Evolutionary conservation across 2,797 vertebrate genomes (phyloP), one percentile per base, ranked within the genome.

Genomic region (Crenuchus spilurus): DNA sequence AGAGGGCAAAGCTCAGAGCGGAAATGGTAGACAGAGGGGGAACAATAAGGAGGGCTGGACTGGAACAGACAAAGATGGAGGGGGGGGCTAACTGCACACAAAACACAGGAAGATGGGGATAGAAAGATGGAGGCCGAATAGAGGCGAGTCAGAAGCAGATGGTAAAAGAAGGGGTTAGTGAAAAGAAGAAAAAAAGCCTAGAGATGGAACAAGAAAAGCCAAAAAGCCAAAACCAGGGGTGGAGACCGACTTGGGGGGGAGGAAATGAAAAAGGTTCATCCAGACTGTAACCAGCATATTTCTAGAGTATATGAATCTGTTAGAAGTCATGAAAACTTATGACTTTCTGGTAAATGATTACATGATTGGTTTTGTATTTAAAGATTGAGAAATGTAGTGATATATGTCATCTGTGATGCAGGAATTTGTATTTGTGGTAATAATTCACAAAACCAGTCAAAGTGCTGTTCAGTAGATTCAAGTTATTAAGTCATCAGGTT

Each of bases 21-120:
- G 90, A 93, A 93, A 93, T 89, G 77, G 81, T 78, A 90, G 85
- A 83, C 82, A 79, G 70, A 48, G 70, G 58, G 77, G 72, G 74
- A 88, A 92, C 90, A 92, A 92, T 91, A 79, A 81, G 78, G 35
- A 70, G 83, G 88, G 87, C 67, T 69, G 89, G 77, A 84, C 87
- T 39, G 65, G 84, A 80, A 49, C 67, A 82, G 86, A 91, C 85
- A 89, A 89, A 88, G 88, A 89, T 87, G 81, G 80, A 85, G 72
- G 35, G 74, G 60, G 65, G 62, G 28, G 72, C n/a, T 37, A 60
- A 68, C 2, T 37, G 58, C 5, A 52, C 69, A 85, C 80, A 83
- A 92, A 92, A 92, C 90, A 91, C 91, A 92, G 88, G 90, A 91
- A 91, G 91, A 89, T 88, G 82, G 79, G 86, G 81, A 90, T 82